Evolutionary conservation across 2,797 vertebrate genomes (phyloP).

Genomic region (Hafferia zeledoni): DNA sequence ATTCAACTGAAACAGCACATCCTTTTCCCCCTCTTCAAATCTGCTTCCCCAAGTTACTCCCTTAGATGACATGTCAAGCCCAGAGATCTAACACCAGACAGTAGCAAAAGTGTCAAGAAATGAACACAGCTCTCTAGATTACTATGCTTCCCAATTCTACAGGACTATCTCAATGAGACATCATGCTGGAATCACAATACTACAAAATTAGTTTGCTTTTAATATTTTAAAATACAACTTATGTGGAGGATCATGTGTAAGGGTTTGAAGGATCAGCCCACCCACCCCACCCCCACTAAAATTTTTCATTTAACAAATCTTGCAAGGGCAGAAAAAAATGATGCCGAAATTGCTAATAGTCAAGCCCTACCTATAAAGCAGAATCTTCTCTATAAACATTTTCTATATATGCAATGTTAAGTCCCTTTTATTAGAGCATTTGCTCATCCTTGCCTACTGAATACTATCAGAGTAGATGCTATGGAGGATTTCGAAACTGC

Average conservation of each 20-base stretch:
- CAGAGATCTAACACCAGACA: slow-evolving; percentile 52
- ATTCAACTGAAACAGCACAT: slow-evolving; percentile 27
- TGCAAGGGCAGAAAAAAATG: slow-evolving; percentile 64
- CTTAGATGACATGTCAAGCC: slow-evolving; percentile 25
- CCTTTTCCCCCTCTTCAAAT: not conserved
- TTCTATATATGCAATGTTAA: slow-evolving; percentile 65
- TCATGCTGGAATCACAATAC: slow-evolving; percentile 66
- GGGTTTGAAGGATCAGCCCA: slow-evolving; percentile 16
- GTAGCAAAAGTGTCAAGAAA: slow-evolving; percentile 59
- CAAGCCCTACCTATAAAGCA: slow-evolving; percentile 69
- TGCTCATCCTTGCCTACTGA: slow-evolving; percentile 69
- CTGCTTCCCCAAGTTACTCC: slow-evolving; percentile 17
- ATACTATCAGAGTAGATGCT: slow-evolving; percentile 63
- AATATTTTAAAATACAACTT: slow-evolving; percentile 64
- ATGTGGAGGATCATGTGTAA: slow-evolving; percentile 40
- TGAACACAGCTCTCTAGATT: slow-evolving; percentile 60
- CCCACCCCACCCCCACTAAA: not conserved
- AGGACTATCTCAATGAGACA: slow-evolving; percentile 62
- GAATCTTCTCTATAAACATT: slow-evolving; percentile 67
- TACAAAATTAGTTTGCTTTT: slow-evolving; percentile 63
- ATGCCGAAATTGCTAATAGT: slow-evolving; percentile 66
- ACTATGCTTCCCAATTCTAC: slow-evolving; percentile 57
- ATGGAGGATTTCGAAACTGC: slow-evolving; percentile 48
- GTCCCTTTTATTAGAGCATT: slow-evolving; percentile 64
- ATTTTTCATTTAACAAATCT: slow-evolving; percentile 50